Percentiles rank a stretch among this genome's conserved stretches.
Evolutionary conservation across 2,888 invertebrate species (phyloP).

Genomic region (Chymomyza caudatula): DNA sequence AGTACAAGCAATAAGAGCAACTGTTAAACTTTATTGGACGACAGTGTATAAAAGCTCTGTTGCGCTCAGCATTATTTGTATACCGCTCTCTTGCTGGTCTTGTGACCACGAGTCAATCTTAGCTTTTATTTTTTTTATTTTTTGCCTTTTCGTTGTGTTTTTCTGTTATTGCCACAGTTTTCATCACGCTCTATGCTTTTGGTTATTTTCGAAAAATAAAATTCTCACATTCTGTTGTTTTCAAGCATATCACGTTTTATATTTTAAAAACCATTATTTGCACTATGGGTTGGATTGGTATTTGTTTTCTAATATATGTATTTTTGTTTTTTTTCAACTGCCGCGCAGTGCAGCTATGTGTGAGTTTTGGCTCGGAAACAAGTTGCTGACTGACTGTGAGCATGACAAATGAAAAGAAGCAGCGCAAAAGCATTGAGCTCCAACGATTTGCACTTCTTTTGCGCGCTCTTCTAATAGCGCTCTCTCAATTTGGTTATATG

Average conservation of each 20-base stretch:
- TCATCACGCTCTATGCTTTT: constrained; percentile 61
- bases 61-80: constrained; percentile 21
- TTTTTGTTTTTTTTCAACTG: constrained; percentile 29
- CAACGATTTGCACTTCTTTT: background rate
- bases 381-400: background rate
- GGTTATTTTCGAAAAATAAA: constrained; percentile 53
- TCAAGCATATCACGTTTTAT: background rate
- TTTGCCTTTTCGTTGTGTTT: constrained; percentile 18
- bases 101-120: constrained; percentile 31
- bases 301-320: background rate
- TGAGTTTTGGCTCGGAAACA: background rate
- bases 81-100: constrained; percentile 15
- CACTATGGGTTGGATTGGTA: background rate
- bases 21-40: constrained; percentile 26
- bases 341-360: too few species aligned
- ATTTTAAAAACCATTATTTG: background rate
- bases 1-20: background rate
- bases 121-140: constrained; percentile 16
- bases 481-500: background rate
- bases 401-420: background rate
- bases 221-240: background rate
- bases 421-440: background rate
- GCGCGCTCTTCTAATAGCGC: background rate
- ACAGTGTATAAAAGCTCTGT: constrained; percentile 53
- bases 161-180: constrained; percentile 59